These are phyloP conservation scores for Oscheius sp. DNA, from an alignment of 2,888 invertebrate species.

Conservation along the genomic window DNA sequence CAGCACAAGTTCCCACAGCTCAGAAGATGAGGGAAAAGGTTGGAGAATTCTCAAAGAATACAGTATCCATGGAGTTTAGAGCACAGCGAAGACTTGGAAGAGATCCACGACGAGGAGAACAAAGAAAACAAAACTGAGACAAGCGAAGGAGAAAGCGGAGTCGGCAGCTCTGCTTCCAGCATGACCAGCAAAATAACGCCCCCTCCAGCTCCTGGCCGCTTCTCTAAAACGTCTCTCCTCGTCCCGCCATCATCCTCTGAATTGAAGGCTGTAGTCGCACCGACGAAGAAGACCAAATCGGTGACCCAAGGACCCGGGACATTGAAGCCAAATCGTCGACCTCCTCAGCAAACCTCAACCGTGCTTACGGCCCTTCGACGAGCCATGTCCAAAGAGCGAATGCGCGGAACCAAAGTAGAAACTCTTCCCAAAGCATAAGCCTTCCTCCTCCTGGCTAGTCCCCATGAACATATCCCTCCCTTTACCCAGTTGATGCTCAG, in stretches of 20 bases:
- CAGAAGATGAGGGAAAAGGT: slow-evolving; percentile 25
- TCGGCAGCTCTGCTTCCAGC: slow-evolving; percentile 41
- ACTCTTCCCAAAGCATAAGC: slow-evolving; percentile 15
- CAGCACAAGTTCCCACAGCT: not conserved
- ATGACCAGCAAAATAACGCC: slow-evolving; percentile 22
- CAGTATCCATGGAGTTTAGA: slow-evolving; percentile 1
- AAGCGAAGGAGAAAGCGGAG: slow-evolving; percentile 38
- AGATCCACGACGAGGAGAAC: slow-evolving; percentile 32
- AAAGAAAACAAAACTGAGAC: not conserved
- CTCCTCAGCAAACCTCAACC: slow-evolving; percentile 35
- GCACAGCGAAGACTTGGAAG: slow-evolving; percentile 42
- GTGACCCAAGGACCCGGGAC: slow-evolving; percentile 32
- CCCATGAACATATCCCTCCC: not conserved
- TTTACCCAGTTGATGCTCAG: not conserved
- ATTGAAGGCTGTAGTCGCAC: slow-evolving; percentile 52
- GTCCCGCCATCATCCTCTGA: slow-evolving; percentile 53
- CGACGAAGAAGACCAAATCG: slow-evolving; percentile 48
- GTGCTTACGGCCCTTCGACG: slow-evolving; percentile 51
- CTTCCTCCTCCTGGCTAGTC: not conserved
- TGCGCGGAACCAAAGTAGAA: slow-evolving; percentile 19
- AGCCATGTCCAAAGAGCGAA: slow-evolving; percentile 47
- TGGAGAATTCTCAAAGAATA: not conserved
- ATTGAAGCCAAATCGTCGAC: slow-evolving; percentile 16
- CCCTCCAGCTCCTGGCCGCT: slow-evolving; percentile 20
- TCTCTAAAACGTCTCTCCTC: slow-evolving; percentile 54